phyloP scores from a whole-genome alignment of 2,797 vertebrate genomes.

The Crocodylus rhombifer region DNA sequence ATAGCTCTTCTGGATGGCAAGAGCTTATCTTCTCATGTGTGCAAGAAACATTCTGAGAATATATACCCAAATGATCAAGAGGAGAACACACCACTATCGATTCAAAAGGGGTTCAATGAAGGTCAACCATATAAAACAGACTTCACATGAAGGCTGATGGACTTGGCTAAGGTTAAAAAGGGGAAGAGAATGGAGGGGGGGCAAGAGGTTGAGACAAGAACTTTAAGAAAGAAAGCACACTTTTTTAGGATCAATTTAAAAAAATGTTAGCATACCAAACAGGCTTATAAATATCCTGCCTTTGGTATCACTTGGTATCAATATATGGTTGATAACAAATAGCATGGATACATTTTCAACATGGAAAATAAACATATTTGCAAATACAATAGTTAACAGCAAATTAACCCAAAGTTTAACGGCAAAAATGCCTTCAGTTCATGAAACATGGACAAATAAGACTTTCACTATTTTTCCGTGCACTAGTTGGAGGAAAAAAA shows the following conservation, averaged over 20 bases:
- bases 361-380: slow-evolving; percentile 59
- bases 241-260: slow-evolving; percentile 43
- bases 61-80: slow-evolving; percentile 6
- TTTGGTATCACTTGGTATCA: slow-evolving; percentile 24
- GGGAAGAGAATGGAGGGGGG: neutral
- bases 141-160: slow-evolving; percentile 20
- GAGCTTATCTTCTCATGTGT: slow-evolving; percentile 26
- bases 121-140: slow-evolving; percentile 12
- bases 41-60: slow-evolving; percentile 17
- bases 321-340: neutral
- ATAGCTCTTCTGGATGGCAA: neutral
- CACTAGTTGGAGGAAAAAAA: slow-evolving; percentile 72
- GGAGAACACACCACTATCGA: slow-evolving; percentile 65
- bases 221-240: slow-evolving; percentile 10
- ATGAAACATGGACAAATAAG: slow-evolving; percentile 47
- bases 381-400: slow-evolving; percentile 62
- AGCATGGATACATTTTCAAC: slow-evolving; percentile 36
- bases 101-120: slow-evolving; percentile 18
- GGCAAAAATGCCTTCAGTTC: slow-evolving; percentile 47
- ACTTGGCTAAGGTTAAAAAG: slow-evolving; percentile 22
- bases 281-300: neutral
- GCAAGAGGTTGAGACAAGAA: neutral
- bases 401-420: slow-evolving; percentile 74
- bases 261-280: slow-evolving; percentile 26
- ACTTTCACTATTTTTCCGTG: slow-evolving; percentile 65